These are phyloP conservation scores for Melitaea athalia DNA, from an alignment of 2,888 invertebrate genomes.

Conservation along the genomic window DNA sequence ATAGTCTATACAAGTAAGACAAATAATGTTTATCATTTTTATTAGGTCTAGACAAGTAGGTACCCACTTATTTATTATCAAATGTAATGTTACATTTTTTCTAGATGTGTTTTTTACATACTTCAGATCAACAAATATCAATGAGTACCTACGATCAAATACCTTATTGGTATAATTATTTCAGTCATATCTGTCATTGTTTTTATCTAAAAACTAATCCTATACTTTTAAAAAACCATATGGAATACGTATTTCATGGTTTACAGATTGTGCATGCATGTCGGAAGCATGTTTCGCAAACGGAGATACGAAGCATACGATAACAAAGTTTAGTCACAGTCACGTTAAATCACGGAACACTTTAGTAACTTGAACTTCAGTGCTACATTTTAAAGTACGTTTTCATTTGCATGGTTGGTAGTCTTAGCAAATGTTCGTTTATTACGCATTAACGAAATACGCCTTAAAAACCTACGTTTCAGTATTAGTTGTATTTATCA, in stretches of 20 bases:
- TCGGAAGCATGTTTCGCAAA: conserved; percentile 22
- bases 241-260: conserved; percentile 3
- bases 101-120: too few species aligned
- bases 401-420: background rate
- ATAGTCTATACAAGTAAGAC: too few species aligned
- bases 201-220: background rate
- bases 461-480: background rate
- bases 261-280: conserved; percentile 8
- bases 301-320: conserved; percentile 17
- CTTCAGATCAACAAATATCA: too few species aligned
- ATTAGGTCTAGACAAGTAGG: too few species aligned
- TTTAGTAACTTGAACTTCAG: background rate
- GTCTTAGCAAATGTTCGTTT: conserved; percentile 2
- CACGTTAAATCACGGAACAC: background rate
- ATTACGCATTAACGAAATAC: background rate
- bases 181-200: background rate
- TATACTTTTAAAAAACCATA: background rate
- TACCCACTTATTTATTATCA: too few species aligned
- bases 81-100: too few species aligned
- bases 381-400: background rate
- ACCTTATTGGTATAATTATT: too few species aligned
- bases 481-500: background rate
- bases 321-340: conserved; percentile 13
- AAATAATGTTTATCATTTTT: too few species aligned
- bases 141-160: too few species aligned